These are phyloP conservation scores for Nomada ruficornis DNA, from an alignment of 2,888 invertebrate species.

Conservation along the genomic window DNA sequence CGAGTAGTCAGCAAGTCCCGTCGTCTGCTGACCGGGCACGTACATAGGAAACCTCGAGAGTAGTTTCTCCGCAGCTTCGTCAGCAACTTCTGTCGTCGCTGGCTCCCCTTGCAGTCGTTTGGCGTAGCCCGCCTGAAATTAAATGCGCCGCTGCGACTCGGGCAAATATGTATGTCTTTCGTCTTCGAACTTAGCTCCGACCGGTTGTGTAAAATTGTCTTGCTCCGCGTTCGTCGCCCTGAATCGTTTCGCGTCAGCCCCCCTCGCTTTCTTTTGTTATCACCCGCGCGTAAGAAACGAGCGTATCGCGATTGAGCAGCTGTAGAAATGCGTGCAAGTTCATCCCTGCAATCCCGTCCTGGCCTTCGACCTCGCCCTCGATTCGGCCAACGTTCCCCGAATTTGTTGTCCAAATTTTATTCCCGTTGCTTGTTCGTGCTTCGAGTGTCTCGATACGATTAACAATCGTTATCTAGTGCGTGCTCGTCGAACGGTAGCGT, in stretches of 20 bases:
- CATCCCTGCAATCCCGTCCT: too few species aligned
- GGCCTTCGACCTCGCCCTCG: background rate
- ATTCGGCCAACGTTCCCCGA: constrained; percentile 27
- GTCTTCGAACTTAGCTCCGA: background rate
- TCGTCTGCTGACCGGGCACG: constrained; percentile 63
- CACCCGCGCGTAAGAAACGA: too few species aligned
- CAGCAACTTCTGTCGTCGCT: constrained; percentile 58
- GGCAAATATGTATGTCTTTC: constrained; percentile 4
- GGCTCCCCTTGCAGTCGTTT: constrained; percentile 48
- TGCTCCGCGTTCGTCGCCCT: background rate
- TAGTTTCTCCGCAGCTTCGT: constrained; percentile 61
- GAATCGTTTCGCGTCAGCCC: background rate
- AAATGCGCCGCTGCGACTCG: constrained; percentile 37
- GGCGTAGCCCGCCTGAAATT: constrained; percentile 50
- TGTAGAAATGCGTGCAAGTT: too few species aligned
- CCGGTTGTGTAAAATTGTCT: background rate
- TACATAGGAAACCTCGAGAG: constrained; percentile 62
- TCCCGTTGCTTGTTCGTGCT: constrained; percentile 26
- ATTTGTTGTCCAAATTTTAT: constrained; percentile 36
- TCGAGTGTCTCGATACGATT: constrained; percentile 7
- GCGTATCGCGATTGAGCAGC: too few species aligned
- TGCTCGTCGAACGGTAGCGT: background rate
- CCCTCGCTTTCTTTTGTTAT: too few species aligned
- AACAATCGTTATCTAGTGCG: constrained; percentile 32
- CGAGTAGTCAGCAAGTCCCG: constrained; percentile 61